Evolutionary conservation across 2,113 vertebrate genomes (phyloP).

Genomic region (Mohoua ochrocephala): DNA sequence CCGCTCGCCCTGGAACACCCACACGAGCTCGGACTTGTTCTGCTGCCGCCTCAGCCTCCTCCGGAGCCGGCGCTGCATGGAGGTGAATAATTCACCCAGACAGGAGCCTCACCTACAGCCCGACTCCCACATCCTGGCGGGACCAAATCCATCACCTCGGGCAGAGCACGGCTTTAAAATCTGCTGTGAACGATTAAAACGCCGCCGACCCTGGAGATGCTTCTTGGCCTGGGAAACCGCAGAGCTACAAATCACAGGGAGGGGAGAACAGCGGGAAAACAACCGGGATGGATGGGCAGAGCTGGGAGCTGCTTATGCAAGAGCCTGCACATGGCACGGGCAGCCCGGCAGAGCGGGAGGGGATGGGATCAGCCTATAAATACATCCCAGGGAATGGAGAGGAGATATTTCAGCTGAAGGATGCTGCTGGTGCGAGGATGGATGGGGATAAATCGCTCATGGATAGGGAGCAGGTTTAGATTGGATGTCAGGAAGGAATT

Average conservation of each 20-base stretch:
- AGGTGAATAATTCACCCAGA: neutral
- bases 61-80: accelerated
- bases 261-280: neutral
- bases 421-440: neutral
- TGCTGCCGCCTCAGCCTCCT: accelerated
- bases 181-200: neutral
- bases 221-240: neutral
- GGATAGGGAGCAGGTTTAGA: neutral
- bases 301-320: neutral
- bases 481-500: neutral
- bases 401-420: neutral
- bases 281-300: neutral
- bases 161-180: neutral
- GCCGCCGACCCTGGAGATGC: neutral
- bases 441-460: neutral
- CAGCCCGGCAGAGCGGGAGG: neutral
- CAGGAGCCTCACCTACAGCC: neutral
- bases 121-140: accelerated
- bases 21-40: neutral
- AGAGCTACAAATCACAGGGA: neutral
- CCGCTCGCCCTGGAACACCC: neutral
- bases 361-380: neutral
- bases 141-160: neutral
- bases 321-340: neutral
- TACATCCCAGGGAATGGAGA: neutral